These are phyloP conservation scores for Hypsibius dujardini DNA, from an alignment of 1,140 invertebrate species.

Conservation along the genomic window DNA sequence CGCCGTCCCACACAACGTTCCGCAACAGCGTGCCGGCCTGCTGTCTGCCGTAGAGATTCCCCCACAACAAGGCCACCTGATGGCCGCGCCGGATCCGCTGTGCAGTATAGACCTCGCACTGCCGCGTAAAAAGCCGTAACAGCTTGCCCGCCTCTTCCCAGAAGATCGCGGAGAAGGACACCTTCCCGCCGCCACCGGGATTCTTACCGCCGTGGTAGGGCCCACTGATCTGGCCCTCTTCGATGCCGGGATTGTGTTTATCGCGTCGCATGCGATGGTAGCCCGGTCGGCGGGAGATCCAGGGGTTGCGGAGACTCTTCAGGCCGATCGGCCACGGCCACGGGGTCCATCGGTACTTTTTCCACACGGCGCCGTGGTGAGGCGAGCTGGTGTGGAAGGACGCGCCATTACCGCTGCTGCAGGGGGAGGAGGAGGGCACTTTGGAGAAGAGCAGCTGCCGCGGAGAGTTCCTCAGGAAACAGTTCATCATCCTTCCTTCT, in stretches of 20 bases:
- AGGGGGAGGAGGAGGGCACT: neutral
- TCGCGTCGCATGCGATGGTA: neutral
- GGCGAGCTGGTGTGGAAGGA: neutral
- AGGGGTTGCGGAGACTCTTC: neutral
- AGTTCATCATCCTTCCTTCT: neutral
- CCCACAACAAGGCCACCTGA: neutral
- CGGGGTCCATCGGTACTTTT: neutral
- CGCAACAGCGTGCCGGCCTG: neutral
- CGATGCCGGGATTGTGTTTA: neutral
- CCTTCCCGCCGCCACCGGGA: too few species aligned
- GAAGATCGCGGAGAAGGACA: neutral
- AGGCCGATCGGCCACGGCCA: neutral
- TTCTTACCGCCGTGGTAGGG: too few species aligned
- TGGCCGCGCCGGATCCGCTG: neutral
- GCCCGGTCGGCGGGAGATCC: neutral
- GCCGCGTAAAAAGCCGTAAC: conserved; percentile 3
- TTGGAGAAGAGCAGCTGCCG: neutral
- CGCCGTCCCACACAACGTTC: neutral
- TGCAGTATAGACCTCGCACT: conserved; percentile 1
- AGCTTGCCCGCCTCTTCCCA: neutral
- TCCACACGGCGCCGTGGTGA: neutral
- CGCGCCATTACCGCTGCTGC: neutral
- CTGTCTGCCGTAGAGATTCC: neutral
- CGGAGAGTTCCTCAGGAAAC: neutral
- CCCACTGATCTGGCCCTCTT: neutral